Conservation (phyloP, 2,888 invertebrate species). For the Nomada lathburiana region DNA sequence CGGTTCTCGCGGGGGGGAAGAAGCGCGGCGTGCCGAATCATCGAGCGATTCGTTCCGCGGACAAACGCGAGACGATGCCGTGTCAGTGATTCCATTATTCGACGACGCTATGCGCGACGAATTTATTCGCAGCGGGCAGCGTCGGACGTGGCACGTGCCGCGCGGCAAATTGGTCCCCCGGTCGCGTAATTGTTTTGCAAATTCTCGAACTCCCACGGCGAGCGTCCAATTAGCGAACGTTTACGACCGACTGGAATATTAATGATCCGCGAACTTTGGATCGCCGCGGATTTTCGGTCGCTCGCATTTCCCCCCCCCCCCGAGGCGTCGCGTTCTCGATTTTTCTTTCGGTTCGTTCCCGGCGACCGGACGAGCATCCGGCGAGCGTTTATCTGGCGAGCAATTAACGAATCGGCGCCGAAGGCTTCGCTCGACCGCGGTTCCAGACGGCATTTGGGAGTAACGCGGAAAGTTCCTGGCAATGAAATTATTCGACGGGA, state of each 20-base stretch:
- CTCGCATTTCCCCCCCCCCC: not conserved
- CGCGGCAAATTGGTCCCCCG: conserved; percentile 26
- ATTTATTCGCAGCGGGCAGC: conserved; percentile 24
- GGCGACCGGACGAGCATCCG: conserved; percentile 10
- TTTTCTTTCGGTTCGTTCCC: not conserved
- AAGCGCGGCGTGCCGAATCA: not conserved
- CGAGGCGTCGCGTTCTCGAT: not conserved
- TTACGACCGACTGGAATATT: conserved; percentile 67
- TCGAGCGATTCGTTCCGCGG: too few relatives aligned
- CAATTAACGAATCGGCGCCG: not conserved
- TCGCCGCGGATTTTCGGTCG: conserved; percentile 21
- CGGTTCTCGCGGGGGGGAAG: not conserved
- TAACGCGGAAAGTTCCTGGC: not conserved
- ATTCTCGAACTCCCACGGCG: conserved; percentile 34
- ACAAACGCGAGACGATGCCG: not conserved
- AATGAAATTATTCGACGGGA: conserved; percentile 24
- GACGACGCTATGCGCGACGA: not conserved
- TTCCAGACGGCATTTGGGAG: too few relatives aligned
- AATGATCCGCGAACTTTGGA: conserved; percentile 65
- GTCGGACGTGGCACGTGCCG: conserved; percentile 10
- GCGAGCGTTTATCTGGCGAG: not conserved
- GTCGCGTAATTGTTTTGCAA: conserved; percentile 49
- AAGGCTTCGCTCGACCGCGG: not conserved
- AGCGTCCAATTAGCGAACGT: conserved; percentile 66
- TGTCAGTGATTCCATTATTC: conserved; percentile 13